Percentiles rank a stretch among this genome's conserved stretches.
phyloP scores from a whole-genome alignment of 2,888 invertebrate species.

The Drosophila demipolita region DNA sequence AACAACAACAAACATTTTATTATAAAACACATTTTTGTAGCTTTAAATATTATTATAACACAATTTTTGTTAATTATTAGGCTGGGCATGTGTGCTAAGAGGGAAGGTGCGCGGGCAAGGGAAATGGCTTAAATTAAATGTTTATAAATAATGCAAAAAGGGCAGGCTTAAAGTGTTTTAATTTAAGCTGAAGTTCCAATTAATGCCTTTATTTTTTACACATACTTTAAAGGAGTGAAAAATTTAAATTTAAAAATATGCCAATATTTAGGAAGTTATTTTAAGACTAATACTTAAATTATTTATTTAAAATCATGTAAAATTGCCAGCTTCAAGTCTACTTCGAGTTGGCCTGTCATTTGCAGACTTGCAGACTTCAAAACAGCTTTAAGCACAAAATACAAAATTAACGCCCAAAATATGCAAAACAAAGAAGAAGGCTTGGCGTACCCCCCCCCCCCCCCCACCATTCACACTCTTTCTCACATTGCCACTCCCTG shows the following conservation, averaged over 20 bases:
- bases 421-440: neutral
- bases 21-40: neutral
- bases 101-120: neutral
- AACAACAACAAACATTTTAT: neutral
- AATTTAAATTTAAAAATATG: neutral
- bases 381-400: slow-evolving; percentile 4
- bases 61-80: slow-evolving; percentile 7
- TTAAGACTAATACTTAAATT: neutral
- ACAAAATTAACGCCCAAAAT: neutral
- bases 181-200: neutral
- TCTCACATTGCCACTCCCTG: too few relatives aligned
- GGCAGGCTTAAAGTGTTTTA: neutral
- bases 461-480: too few relatives aligned
- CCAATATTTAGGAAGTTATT: neutral
- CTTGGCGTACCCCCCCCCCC: neutral
- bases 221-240: neutral
- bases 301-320: neutral
- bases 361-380: slow-evolving; percentile 3
- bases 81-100: too few relatives aligned
- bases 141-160: neutral
- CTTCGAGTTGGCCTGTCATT: neutral
- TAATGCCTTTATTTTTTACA: neutral
- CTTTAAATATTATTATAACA: slow-evolving; percentile 38
- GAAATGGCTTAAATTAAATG: neutral
- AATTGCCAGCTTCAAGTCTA: neutral